These are phyloP conservation scores for Polydrusus pterygomalis DNA, from an alignment of 2,888 invertebrate species.

Conservation along the genomic window DNA sequence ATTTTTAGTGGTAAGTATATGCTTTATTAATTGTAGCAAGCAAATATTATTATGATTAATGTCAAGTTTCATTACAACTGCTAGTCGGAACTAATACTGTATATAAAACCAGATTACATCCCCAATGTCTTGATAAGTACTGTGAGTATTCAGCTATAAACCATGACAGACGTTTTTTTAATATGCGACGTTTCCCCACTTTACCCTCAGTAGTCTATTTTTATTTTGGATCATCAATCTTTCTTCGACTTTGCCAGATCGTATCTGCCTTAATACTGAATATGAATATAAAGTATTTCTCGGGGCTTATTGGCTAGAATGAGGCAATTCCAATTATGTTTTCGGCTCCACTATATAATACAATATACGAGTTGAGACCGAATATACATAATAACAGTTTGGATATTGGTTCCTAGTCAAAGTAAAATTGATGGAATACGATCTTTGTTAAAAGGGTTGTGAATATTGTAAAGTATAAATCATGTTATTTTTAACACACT, in stretches of 20 bases:
- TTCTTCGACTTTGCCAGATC: slow-evolving; percentile 39
- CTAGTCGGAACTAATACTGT: too few species aligned
- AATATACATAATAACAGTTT: slow-evolving; percentile 13
- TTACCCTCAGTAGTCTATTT: slow-evolving; percentile 26
- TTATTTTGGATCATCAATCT: slow-evolving; percentile 41
- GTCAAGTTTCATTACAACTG: too few species aligned
- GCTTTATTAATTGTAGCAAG: too few species aligned
- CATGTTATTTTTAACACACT: too few species aligned
- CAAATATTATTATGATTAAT: too few species aligned
- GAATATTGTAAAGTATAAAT: neutral
- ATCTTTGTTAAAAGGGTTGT: neutral
- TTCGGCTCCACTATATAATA: neutral
- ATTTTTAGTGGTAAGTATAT: too few species aligned
- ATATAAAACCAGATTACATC: too few species aligned
- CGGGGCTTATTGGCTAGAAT: slow-evolving; percentile 14
- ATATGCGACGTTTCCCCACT: too few species aligned
- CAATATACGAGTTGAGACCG: neutral
- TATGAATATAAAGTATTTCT: slow-evolving; percentile 42
- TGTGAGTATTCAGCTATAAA: too few species aligned
- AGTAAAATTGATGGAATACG: slow-evolving; percentile 1
- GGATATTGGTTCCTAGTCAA: slow-evolving; percentile 7
- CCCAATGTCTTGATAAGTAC: too few species aligned
- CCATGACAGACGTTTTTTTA: too few species aligned
- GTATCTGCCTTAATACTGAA: slow-evolving; percentile 38
- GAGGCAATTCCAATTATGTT: slow-evolving; percentile 20